Evolutionary conservation across 1,140 invertebrate species (phyloP), one percentile per base, ranked within the genome.

Genomic region (Phortica variegata): DNA sequence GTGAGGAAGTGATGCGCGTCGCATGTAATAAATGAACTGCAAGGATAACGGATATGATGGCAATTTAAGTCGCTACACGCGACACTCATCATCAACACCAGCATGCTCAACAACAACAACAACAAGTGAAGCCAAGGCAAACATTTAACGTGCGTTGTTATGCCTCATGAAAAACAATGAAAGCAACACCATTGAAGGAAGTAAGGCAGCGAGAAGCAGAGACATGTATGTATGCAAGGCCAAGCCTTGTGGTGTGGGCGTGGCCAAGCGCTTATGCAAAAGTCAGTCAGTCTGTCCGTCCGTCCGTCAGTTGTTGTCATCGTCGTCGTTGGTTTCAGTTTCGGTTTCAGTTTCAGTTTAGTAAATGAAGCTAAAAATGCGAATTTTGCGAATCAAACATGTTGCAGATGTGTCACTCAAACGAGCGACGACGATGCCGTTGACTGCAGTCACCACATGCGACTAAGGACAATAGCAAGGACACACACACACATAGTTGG

Each of bases 31-130:
- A 26, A 26, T 26, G 23, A 10, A 26, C 23, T 26, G 23, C 23
- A 26, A 26, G 23, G 37, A 19, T 6, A 3, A 39, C 16, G 63
- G 69, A 73, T 73, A 65, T 59, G 65, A 59, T 55, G 69, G 69
- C 65, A 73, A 73, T 73, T 73, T 66, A 68, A 73, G 65, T 60
- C 70, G 65, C 60, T 52, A 52, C 61, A 58, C 61, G 65, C 49
- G 63, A 52, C 44, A 50, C 45, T 21, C 21, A 40, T 23, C 40
- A 43, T 26, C 31, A 34, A 9, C 29, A 50, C 23, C 36, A 42
- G 44, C 49, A 49, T 45, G 49, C 43, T 10, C 33, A 34, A 34
- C 33, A 34, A 34, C 4, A 34, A n/a, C 33, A 34, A 34, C 33
- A 34, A 15, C 4, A 34, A n/a, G 5, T n/a, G 33, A 10, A 34